phyloP scores from a whole-genome alignment of 2,888 invertebrate species.

The Mythimna loreyi region DNA sequence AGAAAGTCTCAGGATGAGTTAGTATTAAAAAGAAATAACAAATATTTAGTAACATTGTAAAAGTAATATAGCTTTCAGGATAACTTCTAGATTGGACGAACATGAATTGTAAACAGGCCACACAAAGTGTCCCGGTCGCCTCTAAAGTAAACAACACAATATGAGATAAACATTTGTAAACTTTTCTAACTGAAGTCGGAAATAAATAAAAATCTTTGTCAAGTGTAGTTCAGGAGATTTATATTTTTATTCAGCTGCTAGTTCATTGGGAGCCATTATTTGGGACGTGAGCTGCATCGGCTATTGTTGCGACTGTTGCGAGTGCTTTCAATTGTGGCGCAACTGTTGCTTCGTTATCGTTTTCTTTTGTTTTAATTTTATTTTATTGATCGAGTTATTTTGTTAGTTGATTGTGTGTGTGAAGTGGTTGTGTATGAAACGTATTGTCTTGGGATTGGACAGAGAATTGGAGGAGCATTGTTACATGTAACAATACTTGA shows the following conservation, averaged over 20 bases:
- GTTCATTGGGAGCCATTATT: conserved; percentile 22
- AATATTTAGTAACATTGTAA: background rate
- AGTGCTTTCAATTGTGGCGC: background rate
- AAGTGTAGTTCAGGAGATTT: conserved; percentile 16
- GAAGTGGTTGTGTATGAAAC: no score
- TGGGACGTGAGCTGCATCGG: conserved; percentile 18
- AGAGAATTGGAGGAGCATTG: background rate
- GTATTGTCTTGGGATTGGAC: background rate
- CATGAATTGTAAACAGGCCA: conserved; percentile 4
- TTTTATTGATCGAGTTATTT: background rate
- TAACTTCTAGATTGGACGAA: conserved; percentile 4
- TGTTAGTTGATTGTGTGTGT: background rate
- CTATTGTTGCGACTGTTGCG: background rate
- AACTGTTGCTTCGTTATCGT: conserved; percentile 7
- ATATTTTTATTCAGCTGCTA: conserved; percentile 24
- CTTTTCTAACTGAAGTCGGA: conserved; percentile 2
- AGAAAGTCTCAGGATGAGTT: background rate
- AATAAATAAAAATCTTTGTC: conserved; percentile 31
- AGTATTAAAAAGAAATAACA: background rate
- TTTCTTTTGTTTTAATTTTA: conserved; percentile 12
- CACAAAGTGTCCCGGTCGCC: background rate
- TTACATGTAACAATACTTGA: background rate
- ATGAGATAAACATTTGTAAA: conserved; percentile 1
- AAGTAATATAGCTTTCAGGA: background rate
- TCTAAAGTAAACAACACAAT: conserved; percentile 17